A percentile compares a stretch with the other conserved stretches of the same genome.
phyloP scores from a whole-genome alignment of 2,113 vertebrate species.

The Galemys pyrenaicus region DNA sequence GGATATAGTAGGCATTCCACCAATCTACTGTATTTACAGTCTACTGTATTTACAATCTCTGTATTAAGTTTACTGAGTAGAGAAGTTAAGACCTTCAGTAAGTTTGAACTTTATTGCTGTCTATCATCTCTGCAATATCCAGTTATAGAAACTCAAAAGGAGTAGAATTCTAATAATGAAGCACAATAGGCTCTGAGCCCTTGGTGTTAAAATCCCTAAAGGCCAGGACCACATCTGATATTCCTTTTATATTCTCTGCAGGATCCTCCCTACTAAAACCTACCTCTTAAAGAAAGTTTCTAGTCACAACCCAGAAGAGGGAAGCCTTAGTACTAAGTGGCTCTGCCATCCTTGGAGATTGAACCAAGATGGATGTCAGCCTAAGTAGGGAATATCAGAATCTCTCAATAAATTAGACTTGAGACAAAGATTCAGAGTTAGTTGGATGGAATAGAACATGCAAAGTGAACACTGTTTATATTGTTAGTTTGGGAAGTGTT shows the following conservation, averaged over 20 bases:
- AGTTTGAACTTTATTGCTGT: neutral
- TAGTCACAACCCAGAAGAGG: neutral
- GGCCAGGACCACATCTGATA: neutral
- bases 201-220: neutral
- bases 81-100: neutral
- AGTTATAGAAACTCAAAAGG: neutral
- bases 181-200: neutral
- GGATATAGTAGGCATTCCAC: neutral
- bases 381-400: neutral
- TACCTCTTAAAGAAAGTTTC: constrained; percentile 1
- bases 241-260: constrained; percentile 13
- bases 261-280: neutral
- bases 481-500: neutral
- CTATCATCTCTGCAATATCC: neutral
- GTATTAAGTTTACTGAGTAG: neutral
- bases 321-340: neutral
- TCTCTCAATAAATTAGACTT: neutral
- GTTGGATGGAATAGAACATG: neutral
- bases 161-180: constrained; percentile 17
- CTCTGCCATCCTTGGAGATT: neutral
- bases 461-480: neutral
- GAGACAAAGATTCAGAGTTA: neutral
- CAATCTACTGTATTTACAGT: neutral
- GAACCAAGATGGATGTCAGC: neutral
- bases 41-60: neutral